These are phyloP conservation scores for Paragorgia papillata DNA, from an alignment of 92 coral and sea anemone species.

Conservation along the genomic window DNA sequence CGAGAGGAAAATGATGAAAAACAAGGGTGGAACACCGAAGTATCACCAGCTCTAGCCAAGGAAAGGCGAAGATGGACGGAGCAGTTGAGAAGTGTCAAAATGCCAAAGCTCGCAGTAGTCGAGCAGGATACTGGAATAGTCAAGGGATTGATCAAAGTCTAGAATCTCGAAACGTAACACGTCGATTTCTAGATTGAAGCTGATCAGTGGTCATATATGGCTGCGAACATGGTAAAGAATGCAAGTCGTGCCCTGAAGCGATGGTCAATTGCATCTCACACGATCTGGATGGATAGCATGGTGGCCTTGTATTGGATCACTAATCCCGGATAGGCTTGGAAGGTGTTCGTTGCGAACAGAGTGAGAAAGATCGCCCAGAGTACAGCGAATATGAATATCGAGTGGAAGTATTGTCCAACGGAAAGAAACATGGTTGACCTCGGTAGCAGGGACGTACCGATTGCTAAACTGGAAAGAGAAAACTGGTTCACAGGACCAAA, in stretches of 20 bases:
- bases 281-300: slow-evolving; percentile 63
- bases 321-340: slow-evolving; percentile 63
- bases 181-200: slow-evolving; percentile 62
- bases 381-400: slow-evolving; percentile 43
- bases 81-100: slow-evolving; percentile 51
- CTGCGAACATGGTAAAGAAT: too few species aligned
- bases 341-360: slow-evolving; percentile 60
- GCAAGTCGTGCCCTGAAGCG: too few species aligned
- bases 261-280: slow-evolving; percentile 57
- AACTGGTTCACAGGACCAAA: slow-evolving; percentile 55
- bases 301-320: too few species aligned
- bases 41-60: too few species aligned
- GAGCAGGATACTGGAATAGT: too few species aligned
- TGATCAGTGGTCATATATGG: slow-evolving; percentile 64
- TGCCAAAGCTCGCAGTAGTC: slow-evolving; percentile 60
- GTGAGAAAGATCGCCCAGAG: slow-evolving; percentile 65
- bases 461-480: slow-evolving; percentile 52
- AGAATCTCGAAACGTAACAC: slow-evolving; percentile 67
- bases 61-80: slow-evolving; percentile 56
- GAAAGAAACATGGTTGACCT: slow-evolving; percentile 65
- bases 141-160: slow-evolving; percentile 61
- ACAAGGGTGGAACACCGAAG: too few species aligned
- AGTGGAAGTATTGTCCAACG: slow-evolving; percentile 69
- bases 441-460: slow-evolving; percentile 65
- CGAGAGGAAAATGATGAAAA: slow-evolving; percentile 54